Evolutionary conservation across 1,140 invertebrate species (phyloP).

Genomic region (Bactericera cockerelli): DNA sequence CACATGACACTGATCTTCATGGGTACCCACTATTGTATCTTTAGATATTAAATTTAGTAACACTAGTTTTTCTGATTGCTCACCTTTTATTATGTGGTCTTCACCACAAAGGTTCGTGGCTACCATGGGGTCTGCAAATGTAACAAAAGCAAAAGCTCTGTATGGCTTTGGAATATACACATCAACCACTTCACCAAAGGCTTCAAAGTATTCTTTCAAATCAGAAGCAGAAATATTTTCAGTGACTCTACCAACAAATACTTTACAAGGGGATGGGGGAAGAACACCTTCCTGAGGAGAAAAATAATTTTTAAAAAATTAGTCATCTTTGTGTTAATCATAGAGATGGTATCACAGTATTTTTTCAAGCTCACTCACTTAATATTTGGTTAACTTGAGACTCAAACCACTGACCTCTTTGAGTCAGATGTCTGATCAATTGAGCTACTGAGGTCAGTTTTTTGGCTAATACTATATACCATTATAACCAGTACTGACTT

Average conservation of each 20-base stretch:
- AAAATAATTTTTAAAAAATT: too few relatives aligned
- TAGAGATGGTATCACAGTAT: not conserved
- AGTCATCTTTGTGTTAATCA: not conserved
- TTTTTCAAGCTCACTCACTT: too few relatives aligned
- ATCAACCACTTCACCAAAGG: constrained; percentile 91
- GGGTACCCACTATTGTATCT: too few relatives aligned
- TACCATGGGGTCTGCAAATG: constrained; percentile 85
- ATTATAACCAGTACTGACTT: too few relatives aligned
- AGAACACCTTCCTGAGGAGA: constrained; percentile 53
- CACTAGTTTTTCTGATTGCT: too few relatives aligned
- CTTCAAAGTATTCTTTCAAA: constrained; percentile 83
- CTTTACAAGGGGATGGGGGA: constrained; percentile 80
- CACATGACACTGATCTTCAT: too few relatives aligned
- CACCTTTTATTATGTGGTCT: constrained; percentile 94
- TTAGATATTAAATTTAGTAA: constrained; percentile 32
- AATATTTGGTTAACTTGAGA: too few relatives aligned
- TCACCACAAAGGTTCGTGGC: constrained; percentile 88
- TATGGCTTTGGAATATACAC: constrained; percentile 93
- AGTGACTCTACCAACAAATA: constrained; percentile 89
- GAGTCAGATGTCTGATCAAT: too few relatives aligned
- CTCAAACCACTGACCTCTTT: too few relatives aligned
- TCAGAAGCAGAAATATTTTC: constrained; percentile 81
- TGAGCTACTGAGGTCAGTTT: too few relatives aligned
- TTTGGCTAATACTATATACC: too few relatives aligned
- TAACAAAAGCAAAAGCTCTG: constrained; percentile 89